These are phyloP conservation scores for Astropecten irregularis DNA, from an alignment of 53 echinoderm and acorn worm genomes.

Conservation along the genomic window DNA sequence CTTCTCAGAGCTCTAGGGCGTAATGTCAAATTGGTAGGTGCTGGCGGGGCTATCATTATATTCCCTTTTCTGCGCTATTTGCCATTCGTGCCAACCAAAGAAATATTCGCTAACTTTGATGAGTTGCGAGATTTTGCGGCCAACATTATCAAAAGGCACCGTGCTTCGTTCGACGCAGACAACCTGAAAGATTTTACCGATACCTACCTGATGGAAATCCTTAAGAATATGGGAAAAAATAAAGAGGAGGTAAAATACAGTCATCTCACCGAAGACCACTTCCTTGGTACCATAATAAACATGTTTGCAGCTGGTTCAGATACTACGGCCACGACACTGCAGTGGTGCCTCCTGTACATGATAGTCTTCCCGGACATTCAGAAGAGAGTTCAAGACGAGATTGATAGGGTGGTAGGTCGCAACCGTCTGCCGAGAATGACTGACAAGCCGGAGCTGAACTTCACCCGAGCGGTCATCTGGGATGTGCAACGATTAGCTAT, in stretches of 20 bases:
- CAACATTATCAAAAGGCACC: neutral
- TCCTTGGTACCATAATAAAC: neutral
- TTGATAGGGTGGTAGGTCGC: no score
- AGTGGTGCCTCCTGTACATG: conserved; percentile 15
- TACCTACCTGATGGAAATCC: conserved; percentile 7
- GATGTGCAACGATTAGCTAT: conserved; percentile 20
- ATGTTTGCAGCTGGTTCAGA: conserved; percentile 11
- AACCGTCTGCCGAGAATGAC: no score
- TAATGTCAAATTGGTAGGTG: neutral
- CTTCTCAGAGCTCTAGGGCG: neutral
- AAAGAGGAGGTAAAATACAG: neutral
- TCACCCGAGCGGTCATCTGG: conserved; percentile 30
- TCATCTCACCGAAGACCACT: neutral
- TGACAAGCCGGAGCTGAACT: no score
- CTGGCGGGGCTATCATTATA: neutral
- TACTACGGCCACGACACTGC: neutral
- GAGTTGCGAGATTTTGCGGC: neutral
- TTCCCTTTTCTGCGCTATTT: conserved; percentile 1
- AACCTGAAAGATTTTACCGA: conserved; percentile 13
- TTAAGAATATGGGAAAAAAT: neutral
- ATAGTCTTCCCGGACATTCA: conserved; percentile 6
- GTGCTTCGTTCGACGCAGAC: neutral
- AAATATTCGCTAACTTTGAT: neutral
- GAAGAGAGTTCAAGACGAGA: neutral
- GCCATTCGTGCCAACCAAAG: neutral